phyloP scores from a whole-genome alignment of 2,113 vertebrate genomes.

The Caranx melampygus region DNA sequence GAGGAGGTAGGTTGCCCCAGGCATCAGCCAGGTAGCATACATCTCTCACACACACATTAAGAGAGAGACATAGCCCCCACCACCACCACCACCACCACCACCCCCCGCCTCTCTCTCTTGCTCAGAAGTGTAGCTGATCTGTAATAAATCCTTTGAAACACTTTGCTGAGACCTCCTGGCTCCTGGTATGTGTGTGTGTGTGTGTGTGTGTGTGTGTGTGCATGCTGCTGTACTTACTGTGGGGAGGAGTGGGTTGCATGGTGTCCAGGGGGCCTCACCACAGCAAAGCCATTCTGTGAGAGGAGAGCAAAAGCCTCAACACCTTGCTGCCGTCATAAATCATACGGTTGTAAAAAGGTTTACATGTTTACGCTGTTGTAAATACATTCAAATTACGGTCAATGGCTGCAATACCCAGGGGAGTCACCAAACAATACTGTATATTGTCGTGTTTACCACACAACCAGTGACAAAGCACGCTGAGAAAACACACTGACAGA shows the following conservation, averaged over 20 bases:
- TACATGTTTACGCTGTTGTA: not conserved
- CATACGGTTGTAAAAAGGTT: constrained; percentile 12
- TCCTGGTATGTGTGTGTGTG: constrained; percentile 39
- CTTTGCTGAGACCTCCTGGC: constrained; percentile 67
- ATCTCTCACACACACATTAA: constrained; percentile 24
- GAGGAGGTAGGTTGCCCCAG: constrained; percentile 50
- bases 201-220: constrained; percentile 8
- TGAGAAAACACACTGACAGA: not conserved
- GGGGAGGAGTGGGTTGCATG: constrained; percentile 90
- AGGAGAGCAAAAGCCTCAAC: constrained; percentile 39
- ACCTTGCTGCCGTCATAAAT: constrained; percentile 15
- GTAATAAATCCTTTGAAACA: constrained; percentile 66
- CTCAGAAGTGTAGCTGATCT: constrained; percentile 59
- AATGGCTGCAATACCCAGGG: not conserved
- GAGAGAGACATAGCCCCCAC: constrained; percentile 11
- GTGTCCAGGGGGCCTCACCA: constrained; percentile 93
- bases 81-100: too few relatives aligned
- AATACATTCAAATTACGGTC: not conserved
- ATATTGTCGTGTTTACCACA: not conserved
- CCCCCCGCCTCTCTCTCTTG: constrained; percentile 9
- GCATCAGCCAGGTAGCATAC: constrained; percentile 62
- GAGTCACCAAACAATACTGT: not conserved
- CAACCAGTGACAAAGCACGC: constrained; percentile 1
- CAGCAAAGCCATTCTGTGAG: constrained; percentile 93
- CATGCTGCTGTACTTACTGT: constrained; percentile 85